Evolutionary conservation across 2,113 vertebrate species (phyloP).

Genomic region (Athene cunicularia): DNA sequence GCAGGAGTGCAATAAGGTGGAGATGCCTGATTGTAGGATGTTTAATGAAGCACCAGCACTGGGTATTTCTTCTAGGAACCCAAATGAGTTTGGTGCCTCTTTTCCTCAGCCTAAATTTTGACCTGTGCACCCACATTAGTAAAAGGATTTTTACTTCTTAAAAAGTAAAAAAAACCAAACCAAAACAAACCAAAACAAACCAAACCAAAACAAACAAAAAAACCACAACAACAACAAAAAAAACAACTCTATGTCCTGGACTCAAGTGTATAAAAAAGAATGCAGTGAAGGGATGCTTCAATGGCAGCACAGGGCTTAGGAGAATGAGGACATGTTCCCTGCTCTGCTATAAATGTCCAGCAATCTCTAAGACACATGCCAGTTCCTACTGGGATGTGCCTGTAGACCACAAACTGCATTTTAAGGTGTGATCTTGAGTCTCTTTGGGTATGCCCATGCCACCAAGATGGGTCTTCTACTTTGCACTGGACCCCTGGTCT

Average conservation of each 20-base stretch:
- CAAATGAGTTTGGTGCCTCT: neutral
- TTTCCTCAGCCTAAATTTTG: neutral
- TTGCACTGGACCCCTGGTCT: neutral
- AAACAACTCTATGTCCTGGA: neutral
- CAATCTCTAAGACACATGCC: neutral
- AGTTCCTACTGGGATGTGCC: neutral
- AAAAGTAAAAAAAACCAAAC: neutral
- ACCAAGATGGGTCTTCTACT: neutral
- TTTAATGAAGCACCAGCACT: neutral
- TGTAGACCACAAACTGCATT: neutral
- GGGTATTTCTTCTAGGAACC: neutral
- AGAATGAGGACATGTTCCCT: neutral
- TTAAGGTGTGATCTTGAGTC: neutral
- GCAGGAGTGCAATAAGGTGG: neutral
- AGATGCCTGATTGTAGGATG: neutral
- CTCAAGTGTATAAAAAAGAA: neutral
- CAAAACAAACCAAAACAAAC: too few relatives aligned
- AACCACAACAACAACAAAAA: too few relatives aligned
- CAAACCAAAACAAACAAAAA: too few relatives aligned
- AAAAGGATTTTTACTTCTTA: neutral
- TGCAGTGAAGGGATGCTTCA: neutral
- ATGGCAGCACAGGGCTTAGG: neutral
- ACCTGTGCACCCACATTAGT: neutral
- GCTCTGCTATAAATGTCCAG: neutral
- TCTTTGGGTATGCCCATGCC: neutral